Evolutionary conservation across 2,888 invertebrate species (phyloP), one percentile per base, ranked within the genome.

Genomic region (Chamaedrilus cognettii): DNA sequence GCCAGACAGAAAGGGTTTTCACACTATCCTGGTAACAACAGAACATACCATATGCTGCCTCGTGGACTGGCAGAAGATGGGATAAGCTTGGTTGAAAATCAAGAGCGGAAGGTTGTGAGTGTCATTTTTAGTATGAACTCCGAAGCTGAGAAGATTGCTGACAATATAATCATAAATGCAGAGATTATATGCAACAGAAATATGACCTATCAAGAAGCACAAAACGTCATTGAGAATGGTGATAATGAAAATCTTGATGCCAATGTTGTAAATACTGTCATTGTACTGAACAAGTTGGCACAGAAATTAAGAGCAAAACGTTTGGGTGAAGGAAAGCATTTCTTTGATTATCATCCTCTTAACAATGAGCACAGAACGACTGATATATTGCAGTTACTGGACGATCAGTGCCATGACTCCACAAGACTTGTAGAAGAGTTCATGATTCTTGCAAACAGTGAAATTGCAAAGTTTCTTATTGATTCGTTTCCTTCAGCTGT

Each of bases 41-140:
- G 92, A 1, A 60, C 65, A 11, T 91, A 61, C 23, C 96, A 96
- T 71, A 98, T 98, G 96, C 85, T 98, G 71, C 97, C 97, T 0
- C 87, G 90, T 75, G 87, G 92, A 60, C 85, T 98, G n/a, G 94
- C 95, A 83, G 86, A 87, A 70, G 77, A 85, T 65, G 70, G 85
- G 50, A 85, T 85, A 74, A 84, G 84, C 73, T 75, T 86, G 62
- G 82, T 82, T 70, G 83, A 85, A n/a, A 81, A 81, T 66, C 79
- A 82, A 23, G 23, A 60, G 64, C 59, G 60, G 7, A 42, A 42
- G 7, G 11, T 42, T 19, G 42, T n/a, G n/a, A n/a, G n/a, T n/a
- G n/a, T n/a, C n/a, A n/a, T n/a, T n/a, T n/a, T n/a, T n/a, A n/a
- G n/a, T n/a, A n/a, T n/a, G n/a, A n/a, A n/a, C n/a, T n/a, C n/a